Percentiles rank a stretch among this genome's conserved stretches.
phyloP scores from a whole-genome alignment of 2,888 invertebrate species.

The Volucella inanis region DNA sequence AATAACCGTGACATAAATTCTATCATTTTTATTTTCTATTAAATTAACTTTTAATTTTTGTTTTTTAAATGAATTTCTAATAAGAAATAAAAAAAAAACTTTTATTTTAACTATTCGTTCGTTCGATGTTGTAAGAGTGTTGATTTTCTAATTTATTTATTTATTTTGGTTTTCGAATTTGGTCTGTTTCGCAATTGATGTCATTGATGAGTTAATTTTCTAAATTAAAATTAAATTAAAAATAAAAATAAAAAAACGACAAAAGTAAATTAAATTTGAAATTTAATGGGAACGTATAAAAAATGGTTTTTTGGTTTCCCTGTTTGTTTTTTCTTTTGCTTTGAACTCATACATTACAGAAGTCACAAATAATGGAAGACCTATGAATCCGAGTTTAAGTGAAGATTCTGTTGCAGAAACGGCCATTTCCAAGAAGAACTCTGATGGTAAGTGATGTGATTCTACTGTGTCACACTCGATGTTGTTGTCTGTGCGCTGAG shows the following conservation, averaged over 20 bases:
- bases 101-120: slow-evolving; percentile 61
- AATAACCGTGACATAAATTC: slow-evolving; percentile 54
- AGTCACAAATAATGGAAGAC: slow-evolving; percentile 84
- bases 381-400: slow-evolving; percentile 89
- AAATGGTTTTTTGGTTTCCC: slow-evolving; percentile 44
- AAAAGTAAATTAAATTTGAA: slow-evolving; percentile 23
- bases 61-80: slow-evolving; percentile 20
- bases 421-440: slow-evolving; percentile 91
- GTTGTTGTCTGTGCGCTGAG: slow-evolving; percentile 75
- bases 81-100: slow-evolving; percentile 19
- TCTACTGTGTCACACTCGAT: slow-evolving; percentile 76
- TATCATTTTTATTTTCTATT: slow-evolving; percentile 27
- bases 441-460: slow-evolving; percentile 88
- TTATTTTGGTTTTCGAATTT: slow-evolving; percentile 32
- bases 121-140: slow-evolving; percentile 71
- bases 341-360: slow-evolving; percentile 82
- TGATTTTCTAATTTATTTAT: slow-evolving; percentile 1
- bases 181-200: slow-evolving; percentile 24
- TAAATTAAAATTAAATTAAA: slow-evolving; percentile 45
- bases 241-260: slow-evolving; percentile 8
- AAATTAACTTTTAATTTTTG: slow-evolving; percentile 21
- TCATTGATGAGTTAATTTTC: slow-evolving; percentile 48
- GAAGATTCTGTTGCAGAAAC: slow-evolving; percentile 93
- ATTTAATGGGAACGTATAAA: slow-evolving; percentile 51
- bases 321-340: slow-evolving; percentile 65